A percentile compares a stretch with the other conserved stretches of the same genome.
Conservation (phyloP, 2,888 invertebrate species). For the Heteromyza rotundicornis region DNA sequence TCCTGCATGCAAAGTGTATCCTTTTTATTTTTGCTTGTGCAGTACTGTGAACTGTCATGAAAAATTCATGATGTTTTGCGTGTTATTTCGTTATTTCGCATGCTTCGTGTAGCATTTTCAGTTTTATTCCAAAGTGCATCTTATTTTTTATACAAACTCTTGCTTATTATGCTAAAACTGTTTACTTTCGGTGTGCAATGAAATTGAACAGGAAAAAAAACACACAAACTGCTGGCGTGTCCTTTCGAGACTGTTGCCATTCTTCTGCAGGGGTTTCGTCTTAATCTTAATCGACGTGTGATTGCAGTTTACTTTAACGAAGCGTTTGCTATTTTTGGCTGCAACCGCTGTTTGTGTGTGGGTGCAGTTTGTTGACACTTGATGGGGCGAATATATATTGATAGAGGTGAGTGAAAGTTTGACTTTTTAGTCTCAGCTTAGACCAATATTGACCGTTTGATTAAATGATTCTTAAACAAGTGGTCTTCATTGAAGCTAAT, state of each 20-base stretch:
- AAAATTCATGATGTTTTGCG: conserved; percentile 47
- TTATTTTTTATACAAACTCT: conserved; percentile 6
- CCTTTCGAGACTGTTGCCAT: conserved; percentile 2
- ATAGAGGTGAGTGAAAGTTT: no score
- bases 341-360: conserved; percentile 16
- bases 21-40: not conserved
- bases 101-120: not conserved
- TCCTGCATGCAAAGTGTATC: not conserved
- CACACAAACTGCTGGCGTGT: not conserved
- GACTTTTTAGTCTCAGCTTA: no score
- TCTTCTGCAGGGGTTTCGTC: conserved; percentile 23
- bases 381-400: conserved; percentile 7
- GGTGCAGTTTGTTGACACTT: conserved; percentile 19
- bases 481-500: no score
- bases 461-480: no score
- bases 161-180: conserved; percentile 34
- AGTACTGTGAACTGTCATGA: conserved; percentile 42
- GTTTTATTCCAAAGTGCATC: not conserved
- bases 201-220: no score
- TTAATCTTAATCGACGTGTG: conserved; percentile 41
- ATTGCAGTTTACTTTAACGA: conserved; percentile 42
- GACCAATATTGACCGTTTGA: no score
- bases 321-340: conserved; percentile 25
- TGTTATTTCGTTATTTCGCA: not conserved
- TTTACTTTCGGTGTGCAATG: not conserved